phyloP scores from a whole-genome alignment of 2,888 invertebrate genomes.

The Ectemnius continuus region DNA sequence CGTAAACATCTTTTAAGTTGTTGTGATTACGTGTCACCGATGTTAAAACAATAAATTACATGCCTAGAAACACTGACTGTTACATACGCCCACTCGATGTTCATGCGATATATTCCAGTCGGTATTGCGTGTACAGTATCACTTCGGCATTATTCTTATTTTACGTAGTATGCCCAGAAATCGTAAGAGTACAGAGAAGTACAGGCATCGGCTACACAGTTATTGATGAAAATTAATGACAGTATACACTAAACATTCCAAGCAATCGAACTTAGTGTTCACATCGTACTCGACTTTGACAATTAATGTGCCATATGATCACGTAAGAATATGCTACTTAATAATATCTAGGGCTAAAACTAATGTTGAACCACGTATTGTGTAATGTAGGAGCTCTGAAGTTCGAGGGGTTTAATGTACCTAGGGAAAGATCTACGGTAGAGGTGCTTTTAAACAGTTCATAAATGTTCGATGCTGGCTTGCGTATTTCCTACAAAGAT shows the following conservation, averaged over 20 bases:
- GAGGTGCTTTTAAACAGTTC: constrained; percentile 23
- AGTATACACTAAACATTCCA: constrained; percentile 62
- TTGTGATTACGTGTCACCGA: too few species aligned
- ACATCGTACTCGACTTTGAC: constrained; percentile 57
- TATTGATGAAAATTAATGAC: constrained; percentile 47
- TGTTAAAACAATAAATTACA: not conserved
- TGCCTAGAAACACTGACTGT: too few species aligned
- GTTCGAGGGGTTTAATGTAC: constrained; percentile 53
- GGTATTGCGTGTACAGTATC: constrained; percentile 55
- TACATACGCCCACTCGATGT: too few species aligned
- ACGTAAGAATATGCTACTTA: constrained; percentile 63
- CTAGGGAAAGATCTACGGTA: constrained; percentile 27
- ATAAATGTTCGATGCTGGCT: constrained; percentile 12
- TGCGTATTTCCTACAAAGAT: constrained; percentile 18
- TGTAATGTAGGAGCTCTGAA: constrained; percentile 50
- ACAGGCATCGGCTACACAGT: constrained; percentile 42
- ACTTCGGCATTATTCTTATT: constrained; percentile 38
- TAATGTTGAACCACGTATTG: constrained; percentile 56
- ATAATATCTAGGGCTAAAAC: constrained; percentile 61
- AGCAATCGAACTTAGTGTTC: constrained; percentile 59
- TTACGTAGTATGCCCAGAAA: constrained; percentile 45
- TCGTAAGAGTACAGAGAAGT: constrained; percentile 45
- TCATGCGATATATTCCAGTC: constrained; percentile 38
- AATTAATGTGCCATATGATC: constrained; percentile 50
- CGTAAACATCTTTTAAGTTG: too few species aligned